These are phyloP conservation scores for Keiferia lycopersicella DNA, from an alignment of 2,888 invertebrate genomes.

Conservation along the genomic window DNA sequence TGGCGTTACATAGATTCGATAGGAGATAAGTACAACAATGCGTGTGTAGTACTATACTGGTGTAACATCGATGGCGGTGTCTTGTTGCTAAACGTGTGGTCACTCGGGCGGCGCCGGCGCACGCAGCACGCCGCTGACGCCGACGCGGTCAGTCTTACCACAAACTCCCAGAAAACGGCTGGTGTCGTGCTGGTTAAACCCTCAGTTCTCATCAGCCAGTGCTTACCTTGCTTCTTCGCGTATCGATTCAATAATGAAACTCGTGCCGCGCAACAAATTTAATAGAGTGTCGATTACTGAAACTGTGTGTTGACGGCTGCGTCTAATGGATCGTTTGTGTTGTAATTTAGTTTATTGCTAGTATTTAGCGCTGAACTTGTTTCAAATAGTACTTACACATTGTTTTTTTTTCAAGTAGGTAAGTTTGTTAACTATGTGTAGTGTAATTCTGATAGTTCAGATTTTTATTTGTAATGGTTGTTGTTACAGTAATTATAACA, in stretches of 20 bases:
- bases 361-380: not conserved
- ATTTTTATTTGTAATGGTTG: not conserved
- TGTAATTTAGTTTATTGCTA: not conserved
- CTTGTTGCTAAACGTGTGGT: conserved; percentile 61
- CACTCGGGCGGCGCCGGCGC: conserved; percentile 62
- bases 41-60: conserved; percentile 42
- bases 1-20: conserved; percentile 62
- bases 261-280: conserved; percentile 10
- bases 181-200: conserved; percentile 36
- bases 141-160: conserved; percentile 55
- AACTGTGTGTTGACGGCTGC: conserved; percentile 27
- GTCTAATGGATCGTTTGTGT: conserved; percentile 23
- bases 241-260: conserved; percentile 26
- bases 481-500: no score
- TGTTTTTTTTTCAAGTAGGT: not conserved
- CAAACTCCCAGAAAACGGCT: conserved; percentile 45
- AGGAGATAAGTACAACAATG: conserved; percentile 70
- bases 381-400: not conserved
- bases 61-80: conserved; percentile 57
- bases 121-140: conserved; percentile 29
- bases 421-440: not conserved
- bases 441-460: not conserved
- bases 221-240: not conserved
- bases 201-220: not conserved
- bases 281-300: conserved; percentile 18